Conservation (phyloP, 1,140 invertebrate genomes). For the Mya arenaria region DNA sequence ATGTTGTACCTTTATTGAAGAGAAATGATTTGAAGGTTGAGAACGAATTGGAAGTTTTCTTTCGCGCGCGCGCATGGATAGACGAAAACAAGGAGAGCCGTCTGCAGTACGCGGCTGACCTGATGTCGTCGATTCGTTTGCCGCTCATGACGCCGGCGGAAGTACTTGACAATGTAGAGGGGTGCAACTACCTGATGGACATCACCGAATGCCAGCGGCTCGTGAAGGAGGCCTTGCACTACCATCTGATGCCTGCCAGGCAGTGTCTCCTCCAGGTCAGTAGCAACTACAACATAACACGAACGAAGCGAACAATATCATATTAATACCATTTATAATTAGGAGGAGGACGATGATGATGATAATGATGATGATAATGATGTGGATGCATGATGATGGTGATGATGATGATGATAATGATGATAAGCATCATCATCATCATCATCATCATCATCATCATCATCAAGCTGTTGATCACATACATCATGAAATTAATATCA, state of each 20-base stretch:
- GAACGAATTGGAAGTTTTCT: conserved; percentile 62
- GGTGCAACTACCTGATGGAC: conserved; percentile 61
- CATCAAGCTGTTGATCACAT: no score
- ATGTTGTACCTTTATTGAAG: conserved; percentile 56
- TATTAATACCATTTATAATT: no score
- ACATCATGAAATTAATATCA: no score
- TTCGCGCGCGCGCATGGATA: conserved; percentile 60
- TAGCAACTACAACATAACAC: no score
- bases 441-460: no score
- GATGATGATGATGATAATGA: no score
- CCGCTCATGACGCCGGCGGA: conserved; percentile 61
- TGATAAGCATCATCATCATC: no score
- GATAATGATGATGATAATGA: no score
- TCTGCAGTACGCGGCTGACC: conserved; percentile 55
- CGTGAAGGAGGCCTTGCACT: conserved; percentile 70
- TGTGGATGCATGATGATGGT: no score
- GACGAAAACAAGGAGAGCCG: conserved; percentile 54
- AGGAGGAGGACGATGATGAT: no score
- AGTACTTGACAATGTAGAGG: conserved; percentile 67
- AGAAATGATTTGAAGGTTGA: conserved; percentile 63
- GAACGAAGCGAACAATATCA: no score
- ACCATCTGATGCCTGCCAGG: conserved; percentile 68
- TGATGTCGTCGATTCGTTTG: conserved; percentile 59
- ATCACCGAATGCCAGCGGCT: conserved; percentile 64
- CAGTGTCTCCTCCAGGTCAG: conserved; percentile 67